A percentile compares a stretch with the other conserved stretches of the same genome.
Conservation (phyloP, 2,113 vertebrate species). For the Crotalus horridus region DNA sequence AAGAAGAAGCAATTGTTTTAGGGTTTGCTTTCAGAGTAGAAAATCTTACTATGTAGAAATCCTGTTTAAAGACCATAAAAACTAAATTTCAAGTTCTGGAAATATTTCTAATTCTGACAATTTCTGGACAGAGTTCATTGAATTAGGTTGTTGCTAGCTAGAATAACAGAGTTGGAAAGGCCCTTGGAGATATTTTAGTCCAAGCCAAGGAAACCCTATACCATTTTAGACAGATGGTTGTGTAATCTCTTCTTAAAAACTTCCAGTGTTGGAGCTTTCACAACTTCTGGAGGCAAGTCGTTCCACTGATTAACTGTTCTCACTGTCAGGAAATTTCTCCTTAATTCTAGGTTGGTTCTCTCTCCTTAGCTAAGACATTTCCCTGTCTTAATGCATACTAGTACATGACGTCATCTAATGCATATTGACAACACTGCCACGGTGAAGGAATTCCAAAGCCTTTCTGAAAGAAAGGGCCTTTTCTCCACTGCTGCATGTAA, state of each 20-base stretch:
- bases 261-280: neutral
- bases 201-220: neutral
- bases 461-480: neutral
- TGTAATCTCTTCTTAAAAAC: neutral
- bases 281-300: neutral
- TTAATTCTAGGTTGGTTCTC: neutral
- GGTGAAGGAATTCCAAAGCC: neutral
- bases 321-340: neutral
- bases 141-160: neutral
- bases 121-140: neutral
- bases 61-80: neutral
- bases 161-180: neutral
- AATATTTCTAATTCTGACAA: neutral
- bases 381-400: neutral
- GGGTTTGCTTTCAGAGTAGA: neutral
- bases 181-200: neutral
- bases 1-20: neutral
- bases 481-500: neutral
- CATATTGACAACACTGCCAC: neutral
- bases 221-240: neutral
- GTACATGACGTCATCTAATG: neutral
- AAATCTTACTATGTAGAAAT: neutral
- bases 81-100: conserved; percentile 4
- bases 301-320: neutral
- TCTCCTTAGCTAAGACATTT: neutral